A percentile compares a stretch with the other conserved stretches of the same genome.
These are phyloP conservation scores for Odontothrips loti DNA, from an alignment of 2,888 invertebrate species.

Conservation along the genomic window DNA sequence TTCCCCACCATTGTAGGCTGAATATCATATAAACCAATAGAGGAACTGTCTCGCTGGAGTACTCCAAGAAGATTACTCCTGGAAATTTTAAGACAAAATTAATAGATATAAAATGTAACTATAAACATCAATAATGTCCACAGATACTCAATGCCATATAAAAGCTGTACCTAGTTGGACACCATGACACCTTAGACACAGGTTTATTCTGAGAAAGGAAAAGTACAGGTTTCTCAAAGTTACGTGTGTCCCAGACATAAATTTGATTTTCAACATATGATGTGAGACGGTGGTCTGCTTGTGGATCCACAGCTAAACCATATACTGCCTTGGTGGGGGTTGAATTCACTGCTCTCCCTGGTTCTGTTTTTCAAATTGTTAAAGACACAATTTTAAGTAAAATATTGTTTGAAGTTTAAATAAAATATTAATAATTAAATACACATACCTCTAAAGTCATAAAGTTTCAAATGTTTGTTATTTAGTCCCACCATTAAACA, in stretches of 20 bases:
- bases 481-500: conserved; percentile 86
- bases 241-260: conserved; percentile 82
- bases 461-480: conserved; percentile 79
- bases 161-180: conserved; percentile 66
- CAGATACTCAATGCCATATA: background rate
- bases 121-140: background rate
- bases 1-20: conserved; percentile 60
- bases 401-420: conserved; percentile 32
- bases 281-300: conserved; percentile 72
- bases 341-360: conserved; percentile 61
- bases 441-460: conserved; percentile 76
- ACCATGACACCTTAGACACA: conserved; percentile 77
- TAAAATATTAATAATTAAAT: background rate
- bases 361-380: conserved; percentile 53
- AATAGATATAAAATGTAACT: background rate
- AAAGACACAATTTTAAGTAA: conserved; percentile 16
- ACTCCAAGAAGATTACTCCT: conserved; percentile 73
- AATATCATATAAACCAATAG: conserved; percentile 80
- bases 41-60: conserved; percentile 70
- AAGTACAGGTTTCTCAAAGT: conserved; percentile 77
- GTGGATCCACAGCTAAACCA: conserved; percentile 75
- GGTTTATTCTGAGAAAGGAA: conserved; percentile 65
- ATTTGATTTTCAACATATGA: conserved; percentile 78
- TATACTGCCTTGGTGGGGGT: conserved; percentile 77
- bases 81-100: conserved; percentile 37